Evolutionary conservation across 2,113 vertebrate species (phyloP), one percentile per base, ranked within the genome.

Genomic region (Brienomyrus brachyistius): DNA sequence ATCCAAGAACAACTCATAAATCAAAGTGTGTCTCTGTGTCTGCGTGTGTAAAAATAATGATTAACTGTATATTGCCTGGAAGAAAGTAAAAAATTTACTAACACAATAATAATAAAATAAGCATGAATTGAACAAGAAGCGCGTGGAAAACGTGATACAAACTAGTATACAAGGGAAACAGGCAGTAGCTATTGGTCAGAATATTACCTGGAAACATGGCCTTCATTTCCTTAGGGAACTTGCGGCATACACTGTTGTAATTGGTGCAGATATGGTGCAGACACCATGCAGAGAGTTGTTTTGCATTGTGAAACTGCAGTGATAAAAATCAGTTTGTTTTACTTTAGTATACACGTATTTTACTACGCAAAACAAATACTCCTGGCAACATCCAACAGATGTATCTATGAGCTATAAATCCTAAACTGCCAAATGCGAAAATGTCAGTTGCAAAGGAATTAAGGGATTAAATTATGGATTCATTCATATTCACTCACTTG

Each of bases 231-330:
- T 97, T 97, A 89, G 97, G 97, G 92, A 97, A 98, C 93, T 97
- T 97, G 94, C 96, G 96, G 93, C 97, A 98, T 90, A 98, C 96
- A 82, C 96, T 96, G 90, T 98, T 98, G 94, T 98, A 98, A 94
- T 98, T 97, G 92, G 97, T 98, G 95, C 97, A 98, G 96, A 98
- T 97, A 94, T 97, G 97, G 92, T 98, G 97, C 89, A 97, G 96
- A 93, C 97, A 98, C 97, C 97, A 98, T 5, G 94, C 94, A 0
- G 96, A 96, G 40, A 98, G 92, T 89, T 98, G 97, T 92, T 92
- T 96, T 52, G 97, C 96, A 48, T 97, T 98, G 93, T 98, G 97
- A 91, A 98, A 97, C 97, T 97, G 91, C 88, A 88, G 43, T 45
- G 7, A 19, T 19, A 17, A 74, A 74, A 88, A 88, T 50, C 0